Conservation (phyloP, 2,113 vertebrate species). For the Leptobrachium leishanense region DNA sequence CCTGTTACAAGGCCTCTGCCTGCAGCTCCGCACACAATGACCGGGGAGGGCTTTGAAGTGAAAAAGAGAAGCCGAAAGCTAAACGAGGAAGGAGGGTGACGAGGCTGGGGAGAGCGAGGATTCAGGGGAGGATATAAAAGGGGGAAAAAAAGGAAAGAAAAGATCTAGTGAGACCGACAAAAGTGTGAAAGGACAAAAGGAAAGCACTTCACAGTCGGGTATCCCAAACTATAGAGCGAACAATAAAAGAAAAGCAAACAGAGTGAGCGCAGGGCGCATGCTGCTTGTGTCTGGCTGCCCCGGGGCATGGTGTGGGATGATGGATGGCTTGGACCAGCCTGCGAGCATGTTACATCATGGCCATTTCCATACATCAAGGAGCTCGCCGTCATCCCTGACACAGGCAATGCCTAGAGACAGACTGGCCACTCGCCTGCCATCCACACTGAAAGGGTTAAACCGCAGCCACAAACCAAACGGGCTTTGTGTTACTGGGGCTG, state of each 20-base stretch:
- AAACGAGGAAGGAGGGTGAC: conserved; percentile 53
- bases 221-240: conserved; percentile 68
- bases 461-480: no score
- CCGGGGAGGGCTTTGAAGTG: conserved; percentile 91
- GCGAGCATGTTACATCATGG: conserved; percentile 87
- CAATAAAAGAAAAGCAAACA: conserved; percentile 95
- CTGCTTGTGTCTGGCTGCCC: conserved; percentile 84
- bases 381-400: conserved; percentile 79
- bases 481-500: no score
- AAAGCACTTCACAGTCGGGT: conserved; percentile 77
- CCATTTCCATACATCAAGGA: conserved; percentile 97
- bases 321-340: conserved; percentile 88
- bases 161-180: conserved; percentile 24
- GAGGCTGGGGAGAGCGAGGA: background rate
- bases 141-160: conserved; percentile 53
- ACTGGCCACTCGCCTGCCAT: no score
- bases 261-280: conserved; percentile 87
- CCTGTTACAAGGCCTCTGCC: conserved; percentile 90
- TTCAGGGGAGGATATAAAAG: conserved; percentile 54
- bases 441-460: no score
- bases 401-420: conserved; percentile 15
- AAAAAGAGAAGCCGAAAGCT: conserved; percentile 77
- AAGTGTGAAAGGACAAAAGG: conserved; percentile 72
- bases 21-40: conserved; percentile 86
- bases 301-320: conserved; percentile 80